phyloP scores from a whole-genome alignment of 2,113 vertebrate species.

The Xiphophorus maculatus region DNA sequence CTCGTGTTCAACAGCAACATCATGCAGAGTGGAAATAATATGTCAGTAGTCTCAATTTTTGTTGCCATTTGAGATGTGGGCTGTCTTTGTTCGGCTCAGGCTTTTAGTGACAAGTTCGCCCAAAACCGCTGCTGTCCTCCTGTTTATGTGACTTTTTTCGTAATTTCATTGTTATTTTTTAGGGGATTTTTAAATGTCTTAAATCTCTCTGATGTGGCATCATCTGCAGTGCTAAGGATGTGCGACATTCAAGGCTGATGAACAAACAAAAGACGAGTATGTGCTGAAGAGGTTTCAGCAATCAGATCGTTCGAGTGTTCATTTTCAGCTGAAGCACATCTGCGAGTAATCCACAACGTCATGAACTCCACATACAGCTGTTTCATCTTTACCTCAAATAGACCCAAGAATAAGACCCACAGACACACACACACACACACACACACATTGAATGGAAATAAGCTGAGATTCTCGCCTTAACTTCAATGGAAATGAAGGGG shows the following conservation, averaged over 20 bases:
- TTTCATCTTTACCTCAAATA: conserved; percentile 54
- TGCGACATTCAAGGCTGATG: conserved; percentile 35
- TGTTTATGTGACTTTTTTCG: neutral
- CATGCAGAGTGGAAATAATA: conserved; percentile 22
- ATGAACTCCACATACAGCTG: conserved; percentile 28
- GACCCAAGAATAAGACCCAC: conserved; percentile 23
- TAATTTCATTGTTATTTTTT: conserved; percentile 7
- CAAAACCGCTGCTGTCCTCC: conserved; percentile 5
- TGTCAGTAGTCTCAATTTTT: conserved; percentile 16
- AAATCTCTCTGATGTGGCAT: conserved; percentile 18
- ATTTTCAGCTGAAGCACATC: conserved; percentile 50
- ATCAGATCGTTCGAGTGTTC: conserved; percentile 45
- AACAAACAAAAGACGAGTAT: conserved; percentile 49
- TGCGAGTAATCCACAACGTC: conserved; percentile 24
- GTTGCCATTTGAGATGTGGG: conserved; percentile 25
- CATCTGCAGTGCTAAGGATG: conserved; percentile 28
- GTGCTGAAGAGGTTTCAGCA: conserved; percentile 34
- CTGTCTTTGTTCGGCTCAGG: neutral
- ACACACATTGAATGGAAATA: neutral
- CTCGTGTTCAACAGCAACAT: conserved; percentile 35
- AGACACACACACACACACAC: conserved; percentile 10
- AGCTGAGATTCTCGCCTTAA: conserved; percentile 31
- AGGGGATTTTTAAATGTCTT: conserved; percentile 15
- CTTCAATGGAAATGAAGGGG: conserved; percentile 38
- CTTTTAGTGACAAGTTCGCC: conserved; percentile 29